phyloP scores from a whole-genome alignment of 2,797 vertebrate species.

The Phaenicophaeus curvirostris region DNA sequence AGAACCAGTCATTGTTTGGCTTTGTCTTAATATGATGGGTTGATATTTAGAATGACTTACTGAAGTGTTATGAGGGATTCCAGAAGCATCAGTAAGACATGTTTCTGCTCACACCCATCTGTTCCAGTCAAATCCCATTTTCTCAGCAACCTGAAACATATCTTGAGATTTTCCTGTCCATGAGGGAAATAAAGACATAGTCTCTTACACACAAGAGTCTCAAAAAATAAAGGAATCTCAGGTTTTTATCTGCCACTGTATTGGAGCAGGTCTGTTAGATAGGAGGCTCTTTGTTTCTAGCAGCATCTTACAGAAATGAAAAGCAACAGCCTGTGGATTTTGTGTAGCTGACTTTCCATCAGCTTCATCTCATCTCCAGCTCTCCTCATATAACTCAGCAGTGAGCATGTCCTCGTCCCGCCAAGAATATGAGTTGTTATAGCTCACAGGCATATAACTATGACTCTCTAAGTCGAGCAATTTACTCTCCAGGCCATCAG shows the following conservation, averaged over 20 bases:
- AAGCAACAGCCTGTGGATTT: neutral
- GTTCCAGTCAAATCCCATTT: neutral
- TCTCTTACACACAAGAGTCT: neutral
- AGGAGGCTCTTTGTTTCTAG: neutral
- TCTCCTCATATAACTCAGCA: neutral
- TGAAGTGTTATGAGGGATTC: neutral
- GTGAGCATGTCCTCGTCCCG: rapidly evolving
- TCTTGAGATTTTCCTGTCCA: neutral
- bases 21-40: neutral
- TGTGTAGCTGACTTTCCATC: neutral
- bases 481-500: neutral
- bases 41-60: neutral
- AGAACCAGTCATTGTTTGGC: neutral
- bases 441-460: neutral
- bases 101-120: neutral
- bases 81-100: neutral
- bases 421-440: neutral
- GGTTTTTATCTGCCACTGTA: neutral
- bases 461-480: neutral
- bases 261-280: neutral
- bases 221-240: neutral
- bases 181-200: neutral
- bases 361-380: neutral
- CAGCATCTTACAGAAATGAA: neutral
- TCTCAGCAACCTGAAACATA: neutral